Conservation (phyloP, 2,888 invertebrate species). For the Thereva nobilitata region DNA sequence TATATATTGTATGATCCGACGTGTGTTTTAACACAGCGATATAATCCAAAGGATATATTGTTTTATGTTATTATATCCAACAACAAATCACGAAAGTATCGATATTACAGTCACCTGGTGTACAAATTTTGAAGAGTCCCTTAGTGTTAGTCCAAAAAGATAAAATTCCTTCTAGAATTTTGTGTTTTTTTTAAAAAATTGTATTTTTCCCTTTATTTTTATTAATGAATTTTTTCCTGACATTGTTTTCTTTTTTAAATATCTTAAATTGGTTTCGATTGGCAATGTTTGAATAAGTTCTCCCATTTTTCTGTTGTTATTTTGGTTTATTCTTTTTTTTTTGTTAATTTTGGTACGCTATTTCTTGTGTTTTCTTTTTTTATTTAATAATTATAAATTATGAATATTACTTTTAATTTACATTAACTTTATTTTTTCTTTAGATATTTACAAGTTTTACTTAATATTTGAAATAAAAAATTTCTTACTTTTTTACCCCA, state of each 20-base stretch:
- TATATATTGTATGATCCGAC: too few species aligned
- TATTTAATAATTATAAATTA: conserved; percentile 40
- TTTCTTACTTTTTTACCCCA: neutral
- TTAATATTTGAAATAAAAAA: conserved; percentile 24
- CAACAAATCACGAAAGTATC: too few species aligned
- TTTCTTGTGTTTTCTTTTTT: conserved; percentile 15
- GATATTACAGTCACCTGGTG: too few species aligned
- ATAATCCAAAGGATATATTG: too few species aligned
- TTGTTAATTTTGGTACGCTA: conserved; percentile 29
- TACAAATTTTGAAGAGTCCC: too few species aligned
- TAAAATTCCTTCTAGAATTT: too few species aligned
- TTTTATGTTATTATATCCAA: too few species aligned
- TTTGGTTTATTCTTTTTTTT: conserved; percentile 44
- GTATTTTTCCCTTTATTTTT: too few species aligned
- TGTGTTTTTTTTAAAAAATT: too few species aligned
- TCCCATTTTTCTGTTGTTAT: conserved; percentile 37
- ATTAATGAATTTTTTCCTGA: conserved; percentile 45
- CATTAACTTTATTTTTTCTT: conserved; percentile 5
- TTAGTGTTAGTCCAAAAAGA: too few species aligned
- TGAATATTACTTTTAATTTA: conserved; percentile 33
- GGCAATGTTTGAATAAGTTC: conserved; percentile 22
- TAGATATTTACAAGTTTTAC: conserved; percentile 21
- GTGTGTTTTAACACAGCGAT: too few species aligned
- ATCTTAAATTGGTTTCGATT: conserved; percentile 36
- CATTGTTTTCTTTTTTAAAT: conserved; percentile 55